phyloP scores from a whole-genome alignment of 92 coral and sea anemone species.

The Siderastrea radians region DNA sequence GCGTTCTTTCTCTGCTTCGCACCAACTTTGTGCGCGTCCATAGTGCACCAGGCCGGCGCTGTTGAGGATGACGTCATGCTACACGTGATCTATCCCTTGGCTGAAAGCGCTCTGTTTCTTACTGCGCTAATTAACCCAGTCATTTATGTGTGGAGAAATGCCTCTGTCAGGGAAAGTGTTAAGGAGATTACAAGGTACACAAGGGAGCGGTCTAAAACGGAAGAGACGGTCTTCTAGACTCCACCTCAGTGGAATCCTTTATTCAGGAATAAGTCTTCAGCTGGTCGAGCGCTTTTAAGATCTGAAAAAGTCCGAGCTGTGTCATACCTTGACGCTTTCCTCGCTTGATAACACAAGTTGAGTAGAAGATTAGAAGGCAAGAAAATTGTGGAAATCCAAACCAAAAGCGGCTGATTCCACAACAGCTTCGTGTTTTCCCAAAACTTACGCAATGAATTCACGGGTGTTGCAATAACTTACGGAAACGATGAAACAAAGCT shows the following conservation, averaged over 20 bases:
- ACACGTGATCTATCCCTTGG: conserved; percentile 34
- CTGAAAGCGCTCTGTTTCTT: conserved; percentile 26
- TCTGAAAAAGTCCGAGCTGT: no score
- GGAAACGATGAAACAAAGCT: no score
- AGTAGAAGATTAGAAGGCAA: no score
- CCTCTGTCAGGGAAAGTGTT: neutral
- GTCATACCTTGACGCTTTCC: no score
- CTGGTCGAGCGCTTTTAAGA: no score
- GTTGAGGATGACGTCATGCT: conserved; percentile 18
- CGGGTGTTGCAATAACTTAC: no score
- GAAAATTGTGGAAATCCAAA: no score
- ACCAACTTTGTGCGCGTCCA: conserved; percentile 17
- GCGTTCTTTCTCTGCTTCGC: conserved; percentile 26
- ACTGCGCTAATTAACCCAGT: conserved; percentile 13
- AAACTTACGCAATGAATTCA: no score
- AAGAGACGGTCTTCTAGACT: neutral
- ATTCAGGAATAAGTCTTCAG: neutral
- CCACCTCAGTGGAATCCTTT: neutral
- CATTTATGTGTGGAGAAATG: conserved; percentile 25
- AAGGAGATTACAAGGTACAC: neutral
- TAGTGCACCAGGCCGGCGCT: conserved; percentile 15
- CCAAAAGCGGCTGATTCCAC: no score
- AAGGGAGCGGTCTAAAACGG: neutral
- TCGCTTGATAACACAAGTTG: no score
- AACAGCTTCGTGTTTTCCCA: no score